Conservation (phyloP, 2,113 vertebrate species). For the Haliaeetus leucogaster region DNA sequence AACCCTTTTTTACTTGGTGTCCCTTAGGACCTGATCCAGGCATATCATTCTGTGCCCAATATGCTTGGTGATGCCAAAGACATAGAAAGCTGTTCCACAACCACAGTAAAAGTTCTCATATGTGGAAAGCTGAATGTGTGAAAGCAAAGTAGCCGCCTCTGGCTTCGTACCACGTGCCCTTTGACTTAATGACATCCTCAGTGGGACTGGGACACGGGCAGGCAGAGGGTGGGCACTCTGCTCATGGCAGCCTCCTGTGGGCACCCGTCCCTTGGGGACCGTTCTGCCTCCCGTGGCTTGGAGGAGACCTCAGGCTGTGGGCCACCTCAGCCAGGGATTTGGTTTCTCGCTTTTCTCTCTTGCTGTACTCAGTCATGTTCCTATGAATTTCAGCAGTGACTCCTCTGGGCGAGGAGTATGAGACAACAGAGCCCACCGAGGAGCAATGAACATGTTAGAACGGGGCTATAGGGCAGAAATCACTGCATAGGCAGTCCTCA, state of each 20-base stretch:
- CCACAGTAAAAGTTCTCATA: neutral
- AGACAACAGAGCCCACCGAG: neutral
- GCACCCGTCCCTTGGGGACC: neutral
- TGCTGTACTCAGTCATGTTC: rapidly evolving
- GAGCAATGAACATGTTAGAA: neutral
- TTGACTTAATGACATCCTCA: neutral
- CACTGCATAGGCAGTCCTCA: neutral
- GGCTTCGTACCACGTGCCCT: rapidly evolving
- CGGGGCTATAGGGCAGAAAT: neutral
- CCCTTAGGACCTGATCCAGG: neutral
- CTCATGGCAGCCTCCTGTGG: neutral
- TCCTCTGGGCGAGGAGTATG: neutral
- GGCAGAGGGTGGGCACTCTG: neutral
- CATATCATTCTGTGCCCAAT: neutral
- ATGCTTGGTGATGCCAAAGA: neutral
- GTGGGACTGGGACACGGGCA: neutral
- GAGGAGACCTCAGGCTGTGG: neutral
- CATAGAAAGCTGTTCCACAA: neutral
- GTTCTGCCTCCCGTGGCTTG: rapidly evolving
- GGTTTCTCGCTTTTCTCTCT: neutral
- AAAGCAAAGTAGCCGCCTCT: neutral
- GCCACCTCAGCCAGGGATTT: neutral
- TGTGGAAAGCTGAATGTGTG: neutral
- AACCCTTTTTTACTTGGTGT: neutral
- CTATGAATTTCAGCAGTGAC: neutral